A percentile compares a stretch with the other conserved stretches of the same genome.
These are phyloP conservation scores for Lochmaea crataegi DNA, from an alignment of 2,888 invertebrate species.

Conservation along the genomic window DNA sequence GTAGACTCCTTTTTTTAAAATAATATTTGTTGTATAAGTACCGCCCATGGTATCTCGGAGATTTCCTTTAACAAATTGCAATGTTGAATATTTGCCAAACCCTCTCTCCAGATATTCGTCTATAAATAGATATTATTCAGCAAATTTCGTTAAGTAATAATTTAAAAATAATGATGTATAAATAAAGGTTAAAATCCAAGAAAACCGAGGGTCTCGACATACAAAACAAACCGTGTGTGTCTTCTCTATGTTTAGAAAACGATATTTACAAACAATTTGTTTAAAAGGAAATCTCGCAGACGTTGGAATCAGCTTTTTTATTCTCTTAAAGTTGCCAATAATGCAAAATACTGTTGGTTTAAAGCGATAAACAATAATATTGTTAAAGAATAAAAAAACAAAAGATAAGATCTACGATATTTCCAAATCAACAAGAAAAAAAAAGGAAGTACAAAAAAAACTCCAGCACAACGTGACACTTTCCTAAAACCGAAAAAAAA, in stretches of 20 bases:
- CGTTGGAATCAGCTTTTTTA: no score
- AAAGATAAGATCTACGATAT: no score
- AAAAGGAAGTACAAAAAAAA: no score
- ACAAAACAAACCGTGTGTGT: background rate
- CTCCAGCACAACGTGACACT: no score
- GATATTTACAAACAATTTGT: conserved; percentile 1
- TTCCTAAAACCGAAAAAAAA: no score
- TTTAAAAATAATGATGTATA: conserved; percentile 26
- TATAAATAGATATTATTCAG: conserved; percentile 34
- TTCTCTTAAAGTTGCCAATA: no score
- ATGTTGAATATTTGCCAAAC: conserved; percentile 31
- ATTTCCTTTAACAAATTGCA: conserved; percentile 27
- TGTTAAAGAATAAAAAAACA: no score
- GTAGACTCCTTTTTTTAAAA: no score
- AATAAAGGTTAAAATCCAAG: conserved; percentile 19
- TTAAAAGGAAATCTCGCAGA: no score
- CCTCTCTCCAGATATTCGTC: conserved; percentile 20
- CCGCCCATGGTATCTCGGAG: background rate
- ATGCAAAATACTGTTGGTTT: no score
- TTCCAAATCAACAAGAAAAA: no score
- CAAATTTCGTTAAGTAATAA: conserved; percentile 30
- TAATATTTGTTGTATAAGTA: background rate
- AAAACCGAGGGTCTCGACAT: conserved; percentile 16
- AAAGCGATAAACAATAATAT: no score
- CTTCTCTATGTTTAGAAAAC: background rate